Conservation (phyloP, 2,113 vertebrate species). For the Cyphomyrus discorhynchus region DNA sequence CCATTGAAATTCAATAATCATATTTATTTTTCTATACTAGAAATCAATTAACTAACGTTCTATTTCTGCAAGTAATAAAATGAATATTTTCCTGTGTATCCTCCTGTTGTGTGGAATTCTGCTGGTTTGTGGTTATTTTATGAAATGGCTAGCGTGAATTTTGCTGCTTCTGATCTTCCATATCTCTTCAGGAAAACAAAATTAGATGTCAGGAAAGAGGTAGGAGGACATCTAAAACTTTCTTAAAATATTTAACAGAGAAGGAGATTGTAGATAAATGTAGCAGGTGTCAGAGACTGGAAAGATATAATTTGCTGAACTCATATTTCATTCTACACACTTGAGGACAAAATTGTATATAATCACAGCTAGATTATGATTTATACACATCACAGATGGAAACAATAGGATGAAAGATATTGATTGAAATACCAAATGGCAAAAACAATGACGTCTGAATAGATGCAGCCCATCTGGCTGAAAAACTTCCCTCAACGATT, state of each 20-base stretch:
- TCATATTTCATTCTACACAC: not conserved
- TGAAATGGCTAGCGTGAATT: not conserved
- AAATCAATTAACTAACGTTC: not conserved
- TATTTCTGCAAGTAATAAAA: constrained; percentile 1
- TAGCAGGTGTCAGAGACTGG: not conserved
- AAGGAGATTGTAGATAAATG: not conserved
- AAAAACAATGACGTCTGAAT: not conserved
- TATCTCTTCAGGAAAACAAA: not conserved
- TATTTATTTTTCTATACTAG: constrained; percentile 4
- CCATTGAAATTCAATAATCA: constrained; percentile 1
- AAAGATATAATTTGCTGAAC: not conserved
- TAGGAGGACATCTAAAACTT: not conserved
- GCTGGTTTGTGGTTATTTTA: not conserved
- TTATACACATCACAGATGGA: not conserved
- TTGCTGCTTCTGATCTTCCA: not conserved
- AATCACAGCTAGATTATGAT: not conserved
- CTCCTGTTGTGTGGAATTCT: not conserved
- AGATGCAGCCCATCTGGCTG: not conserved
- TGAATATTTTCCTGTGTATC: not conserved
- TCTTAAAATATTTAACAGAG: not conserved
- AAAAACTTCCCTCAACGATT: not conserved
- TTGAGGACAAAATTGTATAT: not conserved
- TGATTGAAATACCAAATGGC: not conserved
- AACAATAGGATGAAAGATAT: not conserved
- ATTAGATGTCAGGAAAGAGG: not conserved